Conservation (phyloP, 1,140 invertebrate species). For the Atta cephalotes region DNA sequence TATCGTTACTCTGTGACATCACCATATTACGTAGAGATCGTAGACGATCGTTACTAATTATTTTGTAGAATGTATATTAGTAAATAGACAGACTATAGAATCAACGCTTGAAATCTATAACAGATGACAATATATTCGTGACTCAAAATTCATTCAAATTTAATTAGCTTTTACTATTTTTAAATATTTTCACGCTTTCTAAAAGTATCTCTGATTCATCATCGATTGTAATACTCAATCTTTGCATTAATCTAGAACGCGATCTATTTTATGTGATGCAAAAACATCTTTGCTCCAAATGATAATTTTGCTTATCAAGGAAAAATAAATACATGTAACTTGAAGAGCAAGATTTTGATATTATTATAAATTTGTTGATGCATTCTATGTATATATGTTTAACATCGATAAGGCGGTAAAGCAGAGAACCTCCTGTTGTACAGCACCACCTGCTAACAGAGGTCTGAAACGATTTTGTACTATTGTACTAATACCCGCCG, state of each 20-base stretch:
- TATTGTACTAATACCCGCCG: conserved; percentile 24
- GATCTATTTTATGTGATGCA: not conserved
- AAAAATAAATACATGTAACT: not conserved
- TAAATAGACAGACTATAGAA: not conserved
- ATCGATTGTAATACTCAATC: not conserved
- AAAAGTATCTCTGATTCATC: not conserved
- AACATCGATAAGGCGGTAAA: conserved; percentile 68
- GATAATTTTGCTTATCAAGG: not conserved
- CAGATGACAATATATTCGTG: not conserved
- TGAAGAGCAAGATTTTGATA: conserved; percentile 1
- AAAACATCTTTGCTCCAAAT: not conserved
- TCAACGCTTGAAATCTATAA: not conserved
- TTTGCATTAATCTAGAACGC: not conserved
- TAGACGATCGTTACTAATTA: not conserved
- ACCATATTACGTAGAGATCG: not conserved
- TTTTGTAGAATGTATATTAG: not conserved
- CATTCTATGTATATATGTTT: not conserved
- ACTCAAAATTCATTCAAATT: not conserved
- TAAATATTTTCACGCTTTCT: not conserved
- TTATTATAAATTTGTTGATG: not conserved
- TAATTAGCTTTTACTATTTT: not conserved
- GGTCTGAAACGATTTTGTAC: conserved; percentile 16
- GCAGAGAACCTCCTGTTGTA: conserved; percentile 59
- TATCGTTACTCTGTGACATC: not conserved
- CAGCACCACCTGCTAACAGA: conserved; percentile 72